Evolutionary conservation across 2,113 vertebrate species (phyloP), one percentile per base, ranked within the genome.

Genomic region (Apteryx mantelli): DNA sequence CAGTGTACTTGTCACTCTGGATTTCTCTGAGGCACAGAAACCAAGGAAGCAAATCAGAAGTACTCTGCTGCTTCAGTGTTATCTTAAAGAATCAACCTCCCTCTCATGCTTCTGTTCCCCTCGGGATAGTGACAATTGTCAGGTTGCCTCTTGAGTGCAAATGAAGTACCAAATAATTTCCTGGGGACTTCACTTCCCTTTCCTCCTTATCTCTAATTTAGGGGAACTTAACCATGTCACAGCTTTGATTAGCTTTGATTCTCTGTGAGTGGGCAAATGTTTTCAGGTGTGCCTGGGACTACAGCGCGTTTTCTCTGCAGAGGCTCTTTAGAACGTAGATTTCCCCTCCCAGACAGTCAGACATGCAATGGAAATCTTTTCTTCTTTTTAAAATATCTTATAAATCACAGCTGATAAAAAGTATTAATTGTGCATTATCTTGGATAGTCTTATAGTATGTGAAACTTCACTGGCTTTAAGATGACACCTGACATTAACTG

Each of bases 121-220:
- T 68, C 76, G 63, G 83, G 85, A 94, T 93, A 93, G 71, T 68
- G 95, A 78, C 55, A 82, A 63, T 95, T 78, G 71, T 68, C 2
- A 5, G 50, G 82, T 50, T 94, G 92, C 86, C 79, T 96, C 96
- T 88, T 83, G 92, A 97, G 92, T 86, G 21, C 34, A 93, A 96
- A 93, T 93, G 89, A 96, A 96, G 91, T 81, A 91, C 86, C 89
- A 90, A 88, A 88, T 88, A 66, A 95, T 97, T 96, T 96, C 95
- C 96, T 91, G 64, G 95, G 82, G 95, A 97, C 79, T 95, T 93
- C 75, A 88, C 89, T 83, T 96, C 90, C 88, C 88, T 86, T 96
- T 97, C 95, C 96, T 95, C 85, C 90, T 97, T 96, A 96, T 96
- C 92, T 96, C 93, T 95, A 95, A 96, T 97, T 97, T 96, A 95